Base-by-base conservation (phyloP, 1,140 invertebrate genomes). In the Camponotus vicinus region DNA sequence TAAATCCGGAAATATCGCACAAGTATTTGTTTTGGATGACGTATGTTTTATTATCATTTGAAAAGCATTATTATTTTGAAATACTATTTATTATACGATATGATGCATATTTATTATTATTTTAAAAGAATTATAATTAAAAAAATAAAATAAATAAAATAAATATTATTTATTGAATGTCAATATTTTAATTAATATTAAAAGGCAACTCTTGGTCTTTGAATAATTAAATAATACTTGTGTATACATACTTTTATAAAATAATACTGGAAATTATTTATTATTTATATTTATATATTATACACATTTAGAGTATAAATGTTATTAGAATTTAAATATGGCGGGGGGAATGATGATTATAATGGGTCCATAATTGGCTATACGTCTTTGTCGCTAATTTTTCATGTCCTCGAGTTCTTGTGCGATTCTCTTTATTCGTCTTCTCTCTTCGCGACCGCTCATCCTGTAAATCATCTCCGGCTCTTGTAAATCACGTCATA, bases 391-490 rank as follows among this genome's bases (percentile, higher is more conserved):
- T 70, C 52, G 15, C 3, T 18, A 4, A 32, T 42, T 69, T 69
- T 80, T 70, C 64, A 32, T 32, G n/a, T 69, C 55, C 34, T 40
- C 34, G 5, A 69, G 34, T 21, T 80, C 49, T 18, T 15, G 4
- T 21, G 13, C 34, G 18, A 21, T 27, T 79, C 45, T 45, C 32
- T 34, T 21, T 1, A 18, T 34, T 45, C 18, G 21, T 67, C 27
- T 59, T 13, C 40, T 7, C 11, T 32, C 21, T 63, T 52, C 37
- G 15, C 37, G 15, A 57, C 21, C 85, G 90, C 90, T 86, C 89
- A 77, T 89, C 73, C 80, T 83, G 86, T 91, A 92, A 91, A 92
- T 92, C 92, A 92, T 89, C 78, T 67, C 86, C 75, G 71, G 85
- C 15, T 70, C 75, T 86, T 89, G 82, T 89, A 89, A 89, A 88